Evolutionary conservation across 2,113 vertebrate genomes (phyloP), one percentile per base, ranked within the genome.

Genomic region (Electrona antarctica): DNA sequence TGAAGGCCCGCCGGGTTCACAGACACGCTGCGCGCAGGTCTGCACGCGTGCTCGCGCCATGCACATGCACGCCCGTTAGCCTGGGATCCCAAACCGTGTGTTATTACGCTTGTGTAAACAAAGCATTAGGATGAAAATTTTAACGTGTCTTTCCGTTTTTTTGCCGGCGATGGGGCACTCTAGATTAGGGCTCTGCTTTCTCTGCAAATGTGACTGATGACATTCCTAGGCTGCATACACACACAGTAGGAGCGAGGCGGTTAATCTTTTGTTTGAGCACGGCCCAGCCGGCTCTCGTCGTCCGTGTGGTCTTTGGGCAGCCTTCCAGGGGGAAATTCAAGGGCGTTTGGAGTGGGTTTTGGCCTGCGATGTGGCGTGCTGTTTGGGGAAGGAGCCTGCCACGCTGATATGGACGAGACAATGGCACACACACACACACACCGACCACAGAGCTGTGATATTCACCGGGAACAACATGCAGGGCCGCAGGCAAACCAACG

Each of bases 271-370:
- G 68, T 81, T 59, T 66, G 41, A 63, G 73, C 61, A 66, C 54
- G 54, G 64, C 61, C 67, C 29, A 48, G 58, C 64, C 71, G 54
- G 60, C 33, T 41, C 33, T 41, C 33, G 33, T 41, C 28, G 29
- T 62, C 65, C 67, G 63, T 82, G 49, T 52, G 72, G 65, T 76
- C 61, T 51, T 15, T 29, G 61, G 77, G 81, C 73, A 80, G 41
- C 62, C 76, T 83, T 67, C 64, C 77, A 73, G 69, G 74, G 72
- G 71, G 65, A 72, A 73, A 60, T 79, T 78, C 71, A 73, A 80
- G 83, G 68, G 68, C 71, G 77, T 78, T 76, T 54, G 33, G 33
- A 41, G 33, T 41, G 33, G 33, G 33, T 41, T 41, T 41, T 41
- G 33, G 33, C 33, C 33, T 41, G 33, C 5, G 33, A 41, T 41